phyloP scores from a whole-genome alignment of 1,140 invertebrate genomes.

The Apis cerana region DNA sequence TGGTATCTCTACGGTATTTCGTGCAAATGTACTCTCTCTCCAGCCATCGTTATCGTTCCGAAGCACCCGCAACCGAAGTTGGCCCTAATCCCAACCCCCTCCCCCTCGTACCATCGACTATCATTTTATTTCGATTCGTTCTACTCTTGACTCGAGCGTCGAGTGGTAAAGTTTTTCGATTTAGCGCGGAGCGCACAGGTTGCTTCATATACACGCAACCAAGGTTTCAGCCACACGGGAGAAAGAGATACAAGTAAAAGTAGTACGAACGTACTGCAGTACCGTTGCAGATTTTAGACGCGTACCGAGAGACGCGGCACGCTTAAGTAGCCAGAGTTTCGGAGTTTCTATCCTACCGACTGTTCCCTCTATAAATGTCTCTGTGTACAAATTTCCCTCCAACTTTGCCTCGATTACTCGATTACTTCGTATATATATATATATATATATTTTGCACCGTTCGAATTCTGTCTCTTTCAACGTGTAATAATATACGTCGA shows the following conservation, averaged over 20 bases:
- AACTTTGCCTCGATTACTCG: background rate
- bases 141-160: constrained; percentile 47
- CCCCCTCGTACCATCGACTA: constrained; percentile 31
- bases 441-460: background rate
- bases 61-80: constrained; percentile 19
- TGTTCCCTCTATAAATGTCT: constrained; percentile 15
- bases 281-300: constrained; percentile 41
- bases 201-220: constrained; percentile 17
- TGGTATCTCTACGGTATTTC: background rate
- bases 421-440: background rate
- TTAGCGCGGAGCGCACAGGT: constrained; percentile 53
- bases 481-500: too few relatives aligned
- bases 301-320: constrained; percentile 6
- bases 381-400: background rate
- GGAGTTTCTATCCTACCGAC: background rate
- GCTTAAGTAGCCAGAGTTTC: constrained; percentile 26
- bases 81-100: constrained; percentile 50
- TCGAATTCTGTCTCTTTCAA: background rate
- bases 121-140: constrained; percentile 65
- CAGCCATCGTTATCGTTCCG: constrained; percentile 15
- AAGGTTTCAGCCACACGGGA: constrained; percentile 19
- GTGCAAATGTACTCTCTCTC: background rate
- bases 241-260: constrained; percentile 49
- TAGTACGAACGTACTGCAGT: constrained; percentile 20
- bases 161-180: constrained; percentile 74